Conservation (phyloP, 2,113 vertebrate genomes). For the Rhinogobius similis region DNA sequence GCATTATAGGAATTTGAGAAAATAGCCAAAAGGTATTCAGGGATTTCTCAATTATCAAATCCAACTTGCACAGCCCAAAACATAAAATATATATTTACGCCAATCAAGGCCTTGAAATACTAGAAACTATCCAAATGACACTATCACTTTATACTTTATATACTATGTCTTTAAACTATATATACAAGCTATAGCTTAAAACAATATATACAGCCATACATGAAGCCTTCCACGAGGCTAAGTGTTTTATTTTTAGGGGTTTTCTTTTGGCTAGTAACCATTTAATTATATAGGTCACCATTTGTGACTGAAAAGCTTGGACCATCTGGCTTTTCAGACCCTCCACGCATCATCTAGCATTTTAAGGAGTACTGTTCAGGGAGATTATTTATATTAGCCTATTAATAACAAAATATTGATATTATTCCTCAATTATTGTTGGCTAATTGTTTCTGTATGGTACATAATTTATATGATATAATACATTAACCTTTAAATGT, state of each 20-base stretch:
- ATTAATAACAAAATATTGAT: background rate
- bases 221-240: background rate
- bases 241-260: background rate
- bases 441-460: background rate
- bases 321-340: background rate
- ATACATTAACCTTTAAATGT: too few relatives aligned
- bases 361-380: background rate
- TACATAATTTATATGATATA: background rate
- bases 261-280: background rate
- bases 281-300: background rate
- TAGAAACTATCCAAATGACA: background rate
- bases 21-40: conserved; percentile 3
- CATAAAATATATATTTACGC: background rate
- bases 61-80: background rate
- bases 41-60: background rate
- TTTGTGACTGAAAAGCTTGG: background rate
- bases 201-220: background rate
- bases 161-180: background rate
- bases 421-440: background rate
- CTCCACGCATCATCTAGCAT: background rate
- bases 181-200: background rate
- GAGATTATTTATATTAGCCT: background rate
- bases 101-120: conserved; percentile 2
- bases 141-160: too few relatives aligned
- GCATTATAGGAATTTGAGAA: background rate